Evolutionary conservation across 2,113 vertebrate species (phyloP), one percentile per base, ranked within the genome.

Genomic region (Hemiscyllium ocellatum): DNA sequence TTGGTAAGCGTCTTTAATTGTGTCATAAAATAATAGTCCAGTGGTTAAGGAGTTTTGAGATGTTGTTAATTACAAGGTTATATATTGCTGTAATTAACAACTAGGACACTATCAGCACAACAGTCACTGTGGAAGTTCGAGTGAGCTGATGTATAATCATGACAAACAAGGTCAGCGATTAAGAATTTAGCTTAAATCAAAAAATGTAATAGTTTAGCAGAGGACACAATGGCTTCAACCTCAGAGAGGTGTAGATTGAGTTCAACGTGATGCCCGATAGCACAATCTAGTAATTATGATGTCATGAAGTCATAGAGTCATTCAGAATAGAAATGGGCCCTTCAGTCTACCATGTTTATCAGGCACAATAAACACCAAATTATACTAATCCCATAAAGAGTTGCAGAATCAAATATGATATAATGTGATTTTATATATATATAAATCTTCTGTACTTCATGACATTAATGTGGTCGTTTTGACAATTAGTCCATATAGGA

Each of bases 41-140:
- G 50, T 15, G 47, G 10, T 20, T 29, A 29, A 29, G 4, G 20
- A 33, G 86, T 89, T 89, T 89, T 52, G 86, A 56, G 50, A 56
- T 89, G 86, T 29, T 56, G 86, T 56, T 50, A 89, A 89, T 89
- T 50, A 89, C 86, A 13, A 56, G 22, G 56, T 89, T 89, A 89
- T 89, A 56, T 56, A 89, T 89, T 89, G 86, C 52, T 56, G 26
- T 89, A 50, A 89, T 89, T 89, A 87, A 29, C 47, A 87, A 52
- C 24, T 15, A 89, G 86, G 26, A 56, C 86, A 89, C 50, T 52
- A 89, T 33, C 86, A 89, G 50, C 86, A 29, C 50, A 83, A 83
- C 80, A 42, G 19, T 83, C 37, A 83, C 80, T 29, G 26, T 56
- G 26, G 86, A 89, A 13, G 85, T 83, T 83, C 80, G 37, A 83